Evolutionary conservation across 2,113 vertebrate species (phyloP), one percentile per base, ranked within the genome.

Genomic region (Ornithorhynchus anatinus): DNA sequence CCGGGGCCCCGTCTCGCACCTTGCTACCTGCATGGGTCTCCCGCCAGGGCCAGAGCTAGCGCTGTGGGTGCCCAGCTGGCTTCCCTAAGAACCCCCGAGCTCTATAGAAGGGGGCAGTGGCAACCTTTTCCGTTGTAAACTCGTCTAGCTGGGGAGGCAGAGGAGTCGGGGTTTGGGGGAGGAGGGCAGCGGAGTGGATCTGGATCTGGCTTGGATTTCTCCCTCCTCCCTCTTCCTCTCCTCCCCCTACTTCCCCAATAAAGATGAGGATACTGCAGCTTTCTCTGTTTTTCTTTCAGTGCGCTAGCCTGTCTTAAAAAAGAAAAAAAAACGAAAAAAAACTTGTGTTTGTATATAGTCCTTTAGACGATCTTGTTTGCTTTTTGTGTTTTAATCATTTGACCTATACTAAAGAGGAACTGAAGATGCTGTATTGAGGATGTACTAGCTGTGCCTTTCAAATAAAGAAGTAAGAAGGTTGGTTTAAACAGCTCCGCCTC

Each of bases 371-470:
- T 77, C 86, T 88, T 68, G 82, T 85, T 87, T 77, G 87, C 85
- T 91, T 85, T 79, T 81, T 86, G 88, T 91, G 89, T 89, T 89
- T n/a, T 82, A 77, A 89, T 89, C 82, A 85, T 87, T 85, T 81
- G 85, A 84, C 89, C 86, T 87, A 82, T 84, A 77, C 57, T 20
- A 81, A 86, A 27, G 88, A 89, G 82, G 87, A 89, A 88, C 79
- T 84, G 79, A 76, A 83, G 81, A 83, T 79, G 80, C 89, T 90
- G 92, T 91, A 79, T 87, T 65, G 73, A 89, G 89, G 88, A 87
- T 86, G 92, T 93, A 86, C 82, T 90, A 89, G 91, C 89, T 91
- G 92, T 94, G 93, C 92, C 93, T 94, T 94, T 93, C 88, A 89
- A 94, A 93, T 93, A 93, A 93, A 94, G 86, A 91, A 78, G 87